Conservation (phyloP, 2,113 vertebrate species). For the Menidia beryllina region DNA sequence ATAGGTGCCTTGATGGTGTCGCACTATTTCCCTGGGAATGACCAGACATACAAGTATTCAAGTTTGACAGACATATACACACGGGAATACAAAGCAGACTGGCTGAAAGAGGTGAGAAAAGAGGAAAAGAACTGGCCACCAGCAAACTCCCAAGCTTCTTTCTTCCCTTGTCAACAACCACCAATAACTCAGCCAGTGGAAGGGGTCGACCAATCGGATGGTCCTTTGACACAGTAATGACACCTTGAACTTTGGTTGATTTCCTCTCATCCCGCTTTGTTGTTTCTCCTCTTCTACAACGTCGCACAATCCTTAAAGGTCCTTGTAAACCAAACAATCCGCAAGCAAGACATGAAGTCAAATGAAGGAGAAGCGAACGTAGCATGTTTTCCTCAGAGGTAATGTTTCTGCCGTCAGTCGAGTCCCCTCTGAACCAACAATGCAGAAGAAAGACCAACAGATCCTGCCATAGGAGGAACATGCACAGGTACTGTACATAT, state of each 20-base stretch:
- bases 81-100: slow-evolving; percentile 57
- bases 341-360: slow-evolving; percentile 41
- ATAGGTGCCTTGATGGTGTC: slow-evolving; percentile 39
- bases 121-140: slow-evolving; percentile 30
- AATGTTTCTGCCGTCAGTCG: slow-evolving; percentile 59
- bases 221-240: not conserved
- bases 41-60: slow-evolving; percentile 31
- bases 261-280: slow-evolving; percentile 3
- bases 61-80: slow-evolving; percentile 49
- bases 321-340: slow-evolving; percentile 38
- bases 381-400: slow-evolving; percentile 52
- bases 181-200: slow-evolving; percentile 1
- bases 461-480: slow-evolving; percentile 99
- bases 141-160: slow-evolving; percentile 19
- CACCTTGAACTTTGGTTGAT: slow-evolving; percentile 9
- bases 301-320: slow-evolving; percentile 9
- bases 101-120: slow-evolving; percentile 38
- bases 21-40: slow-evolving; percentile 33
- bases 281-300: not conserved
- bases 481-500: slow-evolving; percentile 63
- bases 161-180: slow-evolving; percentile 1
- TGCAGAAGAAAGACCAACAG: slow-evolving; percentile 90
- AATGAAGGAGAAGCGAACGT: slow-evolving; percentile 47
- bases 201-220: slow-evolving; percentile 10
- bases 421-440: slow-evolving; percentile 54